Conservation (phyloP, 1,140 invertebrate species). For the Manduca sexta region DNA sequence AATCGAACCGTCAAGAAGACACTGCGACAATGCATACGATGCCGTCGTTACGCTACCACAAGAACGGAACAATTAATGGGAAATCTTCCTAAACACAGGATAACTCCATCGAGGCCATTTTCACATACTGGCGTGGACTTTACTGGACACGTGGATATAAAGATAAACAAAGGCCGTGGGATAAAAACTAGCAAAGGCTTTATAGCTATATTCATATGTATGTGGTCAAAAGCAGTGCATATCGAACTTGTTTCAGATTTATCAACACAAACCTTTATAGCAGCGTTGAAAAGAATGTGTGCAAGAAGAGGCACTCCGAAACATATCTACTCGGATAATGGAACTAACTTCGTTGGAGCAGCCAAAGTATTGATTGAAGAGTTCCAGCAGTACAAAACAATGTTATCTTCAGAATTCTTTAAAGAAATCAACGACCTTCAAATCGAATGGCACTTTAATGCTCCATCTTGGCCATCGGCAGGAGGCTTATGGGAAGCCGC, state of each 20-base stretch:
- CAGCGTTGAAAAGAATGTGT: neutral
- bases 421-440: neutral
- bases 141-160: neutral
- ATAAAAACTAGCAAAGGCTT: neutral
- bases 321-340: neutral
- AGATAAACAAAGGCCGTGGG: neutral
- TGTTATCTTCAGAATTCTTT: slow-evolving; percentile 4
- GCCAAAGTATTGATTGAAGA: neutral
- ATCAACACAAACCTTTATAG: neutral
- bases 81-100: too few relatives aligned
- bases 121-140: neutral
- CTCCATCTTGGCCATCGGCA: neutral
- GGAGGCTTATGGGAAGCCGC: neutral
- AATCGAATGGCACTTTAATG: slow-evolving; percentile 2
- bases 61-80: too few relatives aligned
- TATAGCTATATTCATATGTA: neutral
- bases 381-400: neutral
- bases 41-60: too few relatives aligned
- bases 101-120: neutral
- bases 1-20: too few relatives aligned
- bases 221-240: neutral
- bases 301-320: neutral
- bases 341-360: neutral
- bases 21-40: too few relatives aligned
- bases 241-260: neutral